These are phyloP conservation scores for Mionectes macconnelli DNA, from an alignment of 2,113 vertebrate species.

Conservation along the genomic window DNA sequence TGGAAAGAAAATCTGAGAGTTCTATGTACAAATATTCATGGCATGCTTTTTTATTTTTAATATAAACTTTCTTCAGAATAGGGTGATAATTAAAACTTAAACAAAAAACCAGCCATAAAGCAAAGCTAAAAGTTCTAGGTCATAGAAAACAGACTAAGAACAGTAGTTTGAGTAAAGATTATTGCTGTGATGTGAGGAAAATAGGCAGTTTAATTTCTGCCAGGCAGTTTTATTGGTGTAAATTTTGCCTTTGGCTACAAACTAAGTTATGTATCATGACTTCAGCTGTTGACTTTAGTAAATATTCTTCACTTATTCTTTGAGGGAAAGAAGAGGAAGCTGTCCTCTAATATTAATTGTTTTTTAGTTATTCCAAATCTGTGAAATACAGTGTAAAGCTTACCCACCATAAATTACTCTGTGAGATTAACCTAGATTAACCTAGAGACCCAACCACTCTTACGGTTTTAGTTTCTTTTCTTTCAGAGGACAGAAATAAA, in stretches of 20 bases:
- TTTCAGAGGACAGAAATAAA: background rate
- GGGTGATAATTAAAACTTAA: background rate
- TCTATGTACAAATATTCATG: background rate
- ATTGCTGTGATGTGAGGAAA: background rate
- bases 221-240: background rate
- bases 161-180: background rate
- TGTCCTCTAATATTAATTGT: background rate
- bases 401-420: background rate
- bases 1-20: background rate
- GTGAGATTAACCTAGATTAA: background rate
- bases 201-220: background rate
- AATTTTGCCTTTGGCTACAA: background rate
- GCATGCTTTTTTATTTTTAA: background rate
- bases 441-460: background rate
- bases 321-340: background rate
- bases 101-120: background rate
- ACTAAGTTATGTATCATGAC: background rate
- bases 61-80: background rate
- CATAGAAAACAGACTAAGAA: background rate
- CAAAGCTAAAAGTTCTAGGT: background rate
- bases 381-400: background rate
- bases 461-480: background rate
- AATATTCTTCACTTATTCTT: conserved; percentile 1
- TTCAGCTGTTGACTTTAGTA: conserved; percentile 23
- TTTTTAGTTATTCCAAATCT: background rate